phyloP scores from a whole-genome alignment of 2,888 invertebrate species.

The Timema cristinae region DNA sequence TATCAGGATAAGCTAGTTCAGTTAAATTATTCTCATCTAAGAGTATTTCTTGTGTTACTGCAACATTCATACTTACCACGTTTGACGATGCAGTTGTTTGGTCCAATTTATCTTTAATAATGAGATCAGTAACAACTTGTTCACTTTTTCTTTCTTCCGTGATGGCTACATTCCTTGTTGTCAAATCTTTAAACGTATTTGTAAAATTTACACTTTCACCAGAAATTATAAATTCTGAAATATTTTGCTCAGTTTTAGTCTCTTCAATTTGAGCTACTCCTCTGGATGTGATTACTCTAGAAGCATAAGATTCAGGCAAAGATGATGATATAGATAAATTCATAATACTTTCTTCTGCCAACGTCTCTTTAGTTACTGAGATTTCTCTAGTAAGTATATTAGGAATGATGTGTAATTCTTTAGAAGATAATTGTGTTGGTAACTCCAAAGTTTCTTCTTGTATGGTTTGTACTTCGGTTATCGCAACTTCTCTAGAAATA shows the following conservation, averaged over 20 bases:
- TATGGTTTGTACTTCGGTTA: conserved; percentile 18
- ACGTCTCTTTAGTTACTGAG: conserved; percentile 5
- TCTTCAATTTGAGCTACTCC: conserved; percentile 8
- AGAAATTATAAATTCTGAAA: conserved; percentile 6
- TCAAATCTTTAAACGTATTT: too few species aligned
- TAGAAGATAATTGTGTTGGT: not conserved
- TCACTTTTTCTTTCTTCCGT: too few species aligned
- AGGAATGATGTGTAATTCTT: conserved; percentile 18
- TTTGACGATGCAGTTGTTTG: too few species aligned
- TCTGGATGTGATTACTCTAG: not conserved
- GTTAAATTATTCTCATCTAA: too few species aligned
- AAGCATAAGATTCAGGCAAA: too few species aligned
- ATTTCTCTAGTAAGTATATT: conserved; percentile 12
- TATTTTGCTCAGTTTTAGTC: conserved; percentile 4
- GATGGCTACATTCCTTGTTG: too few species aligned
- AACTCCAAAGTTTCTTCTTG: conserved; percentile 22
- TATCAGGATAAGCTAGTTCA: too few species aligned
- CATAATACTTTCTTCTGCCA: not conserved
- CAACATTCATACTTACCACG: too few species aligned
- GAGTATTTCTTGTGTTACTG: too few species aligned
- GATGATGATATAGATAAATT: not conserved
- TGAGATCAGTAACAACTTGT: too few species aligned
- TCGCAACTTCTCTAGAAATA: conserved; percentile 21
- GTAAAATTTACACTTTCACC: too few species aligned
- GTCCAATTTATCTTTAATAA: too few species aligned